A percentile compares a stretch with the other conserved stretches of the same genome.
Conservation (phyloP, 2,888 invertebrate genomes). For the Tenthredo distinguenda region DNA sequence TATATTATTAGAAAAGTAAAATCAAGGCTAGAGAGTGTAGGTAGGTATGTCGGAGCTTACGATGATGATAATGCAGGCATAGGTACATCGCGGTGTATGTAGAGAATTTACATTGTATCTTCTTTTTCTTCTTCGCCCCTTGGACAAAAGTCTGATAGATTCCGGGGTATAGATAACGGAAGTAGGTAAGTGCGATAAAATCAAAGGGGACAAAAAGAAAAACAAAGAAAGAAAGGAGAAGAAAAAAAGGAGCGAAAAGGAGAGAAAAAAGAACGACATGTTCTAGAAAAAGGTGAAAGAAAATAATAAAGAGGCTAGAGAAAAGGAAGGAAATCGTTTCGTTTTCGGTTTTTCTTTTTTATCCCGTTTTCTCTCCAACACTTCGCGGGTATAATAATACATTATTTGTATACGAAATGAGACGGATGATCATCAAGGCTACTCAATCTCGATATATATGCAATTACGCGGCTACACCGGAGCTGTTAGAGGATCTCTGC, state of each 20-base stretch:
- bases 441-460: neutral
- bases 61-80: neutral
- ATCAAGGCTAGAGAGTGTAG: neutral
- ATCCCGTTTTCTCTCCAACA: neutral
- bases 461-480: neutral
- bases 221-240: neutral
- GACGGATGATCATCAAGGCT: slow-evolving; percentile 10
- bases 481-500: neutral
- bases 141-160: neutral
- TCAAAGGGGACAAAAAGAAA: slow-evolving; percentile 15
- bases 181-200: slow-evolving; percentile 25
- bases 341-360: neutral
- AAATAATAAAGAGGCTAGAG: neutral
- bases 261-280: neutral
- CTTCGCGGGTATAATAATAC: too few species aligned
- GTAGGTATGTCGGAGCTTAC: neutral
- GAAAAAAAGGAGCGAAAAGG: neutral
- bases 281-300: neutral
- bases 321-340: neutral
- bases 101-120: neutral
- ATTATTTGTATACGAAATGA: neutral
- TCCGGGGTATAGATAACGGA: slow-evolving; percentile 12
- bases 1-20: neutral
- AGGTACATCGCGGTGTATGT: neutral
- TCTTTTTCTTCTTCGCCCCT: neutral